Evolutionary conservation across 2,797 vertebrate genomes (phyloP), one percentile per base, ranked within the genome.

Genomic region (Tadarida brasiliensis): DNA sequence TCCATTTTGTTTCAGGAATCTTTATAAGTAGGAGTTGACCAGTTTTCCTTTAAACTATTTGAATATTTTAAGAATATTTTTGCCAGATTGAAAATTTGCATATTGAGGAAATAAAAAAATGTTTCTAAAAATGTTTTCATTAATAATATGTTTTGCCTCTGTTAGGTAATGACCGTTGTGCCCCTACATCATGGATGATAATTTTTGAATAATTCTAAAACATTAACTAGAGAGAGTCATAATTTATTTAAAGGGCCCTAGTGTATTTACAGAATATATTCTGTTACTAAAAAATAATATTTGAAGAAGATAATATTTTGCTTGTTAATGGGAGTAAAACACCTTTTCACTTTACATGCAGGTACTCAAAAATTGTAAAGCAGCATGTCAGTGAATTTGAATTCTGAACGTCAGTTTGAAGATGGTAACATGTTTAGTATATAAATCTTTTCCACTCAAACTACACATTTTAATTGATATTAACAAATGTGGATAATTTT

Each of bases 331-430:
- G 92, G 94, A 97, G 77, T 97, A 97, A 97, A 98, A 97, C 96
- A 97, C 92, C 92, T 97, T 98, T 98, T 97, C 97, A 98, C 97
- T 98, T 97, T 97, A 97, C 97, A 96, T 87, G 86, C 96, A 97
- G 96, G 97, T 97, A 96, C 97, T 97, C 96, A 98, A 97, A 98
- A 97, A 97, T 97, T 97, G 96, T 97, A 97, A 98, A 97, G 96
- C 95, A 98, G 96, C 91, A 96, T 97, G 97, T 98, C 96, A 97
- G 96, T 97, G 97, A 97, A 97, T 97, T 98, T 98, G 97, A 98
- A 97, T 97, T 97, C 97, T 97, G 97, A 97, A 97, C 97, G 84
- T 97, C 92, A 98, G 95, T 98, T 97, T 98, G 97, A 98, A 98
- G 96, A 97, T 98, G 97, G 97, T 98, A 97, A 98, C 95, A 96